phyloP scores from a whole-genome alignment of 2,888 invertebrate genomes.

The Escarpia spicata region DNA sequence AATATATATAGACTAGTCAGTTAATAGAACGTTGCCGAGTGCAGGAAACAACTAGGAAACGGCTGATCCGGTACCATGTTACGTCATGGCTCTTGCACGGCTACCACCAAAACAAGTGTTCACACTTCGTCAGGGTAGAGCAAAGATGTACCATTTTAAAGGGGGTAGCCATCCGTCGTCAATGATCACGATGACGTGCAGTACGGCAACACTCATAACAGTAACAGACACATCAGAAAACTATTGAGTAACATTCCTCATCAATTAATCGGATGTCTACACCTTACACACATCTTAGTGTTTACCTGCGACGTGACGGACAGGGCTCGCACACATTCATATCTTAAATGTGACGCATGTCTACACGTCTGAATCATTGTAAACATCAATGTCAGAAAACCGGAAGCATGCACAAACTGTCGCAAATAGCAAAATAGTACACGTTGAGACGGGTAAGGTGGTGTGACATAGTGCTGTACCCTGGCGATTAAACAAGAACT shows the following conservation, averaged over 20 bases:
- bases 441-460: background rate
- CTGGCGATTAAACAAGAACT: background rate
- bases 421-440: background rate
- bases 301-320: background rate
- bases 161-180: no score
- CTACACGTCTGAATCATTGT: background rate
- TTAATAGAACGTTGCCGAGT: no score
- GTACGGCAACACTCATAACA: no score
- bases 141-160: no score
- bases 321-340: background rate
- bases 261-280: background rate
- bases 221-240: background rate
- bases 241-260: background rate
- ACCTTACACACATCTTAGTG: background rate
- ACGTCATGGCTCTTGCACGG: no score
- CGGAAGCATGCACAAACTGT: background rate
- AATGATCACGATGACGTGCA: no score
- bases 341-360: background rate
- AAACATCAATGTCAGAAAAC: conserved; percentile 16
- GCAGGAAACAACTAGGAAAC: no score
- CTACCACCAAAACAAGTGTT: no score
- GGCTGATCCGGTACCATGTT: no score
- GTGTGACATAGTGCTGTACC: background rate
- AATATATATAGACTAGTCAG: no score
- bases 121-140: no score